phyloP scores from a whole-genome alignment of 1,140 invertebrate species.

The Meloidogyne floridensis region DNA sequence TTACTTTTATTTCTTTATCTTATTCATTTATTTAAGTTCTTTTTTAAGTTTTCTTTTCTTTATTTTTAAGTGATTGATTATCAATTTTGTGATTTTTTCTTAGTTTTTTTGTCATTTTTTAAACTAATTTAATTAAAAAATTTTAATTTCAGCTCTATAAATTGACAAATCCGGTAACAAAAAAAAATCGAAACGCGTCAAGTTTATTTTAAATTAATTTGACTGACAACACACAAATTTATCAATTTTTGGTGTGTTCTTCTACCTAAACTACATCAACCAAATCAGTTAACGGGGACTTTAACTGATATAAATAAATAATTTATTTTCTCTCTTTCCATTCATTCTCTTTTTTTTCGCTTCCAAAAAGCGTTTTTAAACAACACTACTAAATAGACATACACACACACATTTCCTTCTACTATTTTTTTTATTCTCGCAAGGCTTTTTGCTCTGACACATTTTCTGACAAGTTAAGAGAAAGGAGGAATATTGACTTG shows the following conservation, averaged over 20 bases:
- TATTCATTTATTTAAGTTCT: background rate
- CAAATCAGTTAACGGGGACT: background rate
- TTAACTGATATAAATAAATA: background rate
- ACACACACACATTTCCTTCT: background rate
- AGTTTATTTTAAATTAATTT: background rate
- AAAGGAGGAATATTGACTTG: background rate
- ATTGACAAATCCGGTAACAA: conserved; percentile 6
- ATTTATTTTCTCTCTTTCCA: conserved; percentile 13
- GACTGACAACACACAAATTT: background rate
- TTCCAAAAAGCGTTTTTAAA: background rate
- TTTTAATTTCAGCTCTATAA: background rate
- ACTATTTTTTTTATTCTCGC: background rate
- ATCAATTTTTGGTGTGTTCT: background rate
- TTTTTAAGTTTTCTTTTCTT: background rate
- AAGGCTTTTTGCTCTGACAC: background rate
- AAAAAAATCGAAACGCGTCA: background rate
- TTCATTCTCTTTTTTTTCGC: background rate
- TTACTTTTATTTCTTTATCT: background rate
- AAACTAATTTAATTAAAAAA: background rate
- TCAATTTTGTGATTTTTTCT: background rate
- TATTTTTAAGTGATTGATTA: background rate
- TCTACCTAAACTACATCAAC: background rate
- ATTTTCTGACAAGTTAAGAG: background rate
- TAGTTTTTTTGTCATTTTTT: background rate
- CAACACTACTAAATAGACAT: background rate